Conservation (phyloP, 2,113 vertebrate genomes). For the Poicephalus meyeri region DNA sequence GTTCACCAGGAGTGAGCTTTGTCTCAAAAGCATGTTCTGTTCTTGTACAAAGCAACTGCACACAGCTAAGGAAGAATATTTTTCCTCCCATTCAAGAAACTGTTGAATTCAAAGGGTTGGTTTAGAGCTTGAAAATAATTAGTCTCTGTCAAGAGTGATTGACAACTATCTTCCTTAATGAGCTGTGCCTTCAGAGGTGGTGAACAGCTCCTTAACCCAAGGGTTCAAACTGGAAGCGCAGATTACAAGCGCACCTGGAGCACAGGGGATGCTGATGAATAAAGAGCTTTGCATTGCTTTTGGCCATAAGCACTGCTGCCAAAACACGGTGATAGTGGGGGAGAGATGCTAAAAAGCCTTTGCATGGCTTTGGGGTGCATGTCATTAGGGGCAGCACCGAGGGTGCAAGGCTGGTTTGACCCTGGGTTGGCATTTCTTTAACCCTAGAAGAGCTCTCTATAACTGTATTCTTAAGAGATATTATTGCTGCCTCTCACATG, state of each 20-base stretch:
- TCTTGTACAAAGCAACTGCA: not conserved
- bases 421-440: not conserved
- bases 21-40: not conserved
- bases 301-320: not conserved
- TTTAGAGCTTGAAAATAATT: not conserved
- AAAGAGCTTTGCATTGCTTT: not conserved
- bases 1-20: not conserved
- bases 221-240: not conserved
- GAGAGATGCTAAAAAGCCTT: not conserved
- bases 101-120: not conserved
- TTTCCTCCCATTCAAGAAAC: not conserved
- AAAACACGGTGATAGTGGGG: rapidly evolving
- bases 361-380: rapidly evolving
- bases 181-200: not conserved
- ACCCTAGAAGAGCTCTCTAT: not conserved
- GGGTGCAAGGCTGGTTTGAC: not conserved
- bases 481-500: not conserved
- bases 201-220: not conserved
- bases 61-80: not conserved
- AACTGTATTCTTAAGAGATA: not conserved
- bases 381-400: rapidly evolving
- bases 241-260: not conserved
- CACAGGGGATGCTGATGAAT: not conserved
- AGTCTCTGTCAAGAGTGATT: not conserved
- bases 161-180: not conserved